Percentiles rank a stretch among this genome's conserved stretches.
Conservation (phyloP, 2,888 invertebrate species). For the Cephus sareptanus region DNA sequence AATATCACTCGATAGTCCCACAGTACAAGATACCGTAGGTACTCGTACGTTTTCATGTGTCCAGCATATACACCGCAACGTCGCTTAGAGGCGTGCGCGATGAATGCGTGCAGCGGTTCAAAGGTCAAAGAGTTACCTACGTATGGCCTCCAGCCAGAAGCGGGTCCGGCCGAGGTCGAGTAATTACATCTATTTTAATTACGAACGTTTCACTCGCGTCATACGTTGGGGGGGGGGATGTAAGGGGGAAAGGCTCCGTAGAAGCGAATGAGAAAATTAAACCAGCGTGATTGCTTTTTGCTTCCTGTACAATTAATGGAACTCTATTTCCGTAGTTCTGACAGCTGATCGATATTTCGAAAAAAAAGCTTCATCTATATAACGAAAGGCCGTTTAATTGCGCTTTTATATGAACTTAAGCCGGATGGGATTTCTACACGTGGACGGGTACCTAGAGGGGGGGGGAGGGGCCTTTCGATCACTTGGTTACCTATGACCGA, state of each 20-base stretch:
- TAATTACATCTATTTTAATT: constrained; percentile 43
- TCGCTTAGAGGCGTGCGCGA: background rate
- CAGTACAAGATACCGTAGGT: background rate
- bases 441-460: background rate
- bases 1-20: background rate
- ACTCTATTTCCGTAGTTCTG: constrained; percentile 4
- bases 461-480: background rate
- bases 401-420: background rate
- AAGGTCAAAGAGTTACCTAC: background rate
- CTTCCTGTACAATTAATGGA: background rate
- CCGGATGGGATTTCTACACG: background rate
- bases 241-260: constrained; percentile 19
- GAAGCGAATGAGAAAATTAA: constrained; percentile 21
- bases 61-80: no score
- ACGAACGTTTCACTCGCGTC: constrained; percentile 30
- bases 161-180: constrained; percentile 1
- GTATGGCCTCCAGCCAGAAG: background rate
- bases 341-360: constrained; percentile 4
- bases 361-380: background rate
- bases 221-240: background rate
- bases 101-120: background rate
- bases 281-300: background rate
- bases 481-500: background rate
- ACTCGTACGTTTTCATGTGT: background rate
- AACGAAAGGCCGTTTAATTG: background rate